Evolutionary conservation across 2,888 invertebrate species (phyloP).

Genomic region (Ichneumoninae sp.): DNA sequence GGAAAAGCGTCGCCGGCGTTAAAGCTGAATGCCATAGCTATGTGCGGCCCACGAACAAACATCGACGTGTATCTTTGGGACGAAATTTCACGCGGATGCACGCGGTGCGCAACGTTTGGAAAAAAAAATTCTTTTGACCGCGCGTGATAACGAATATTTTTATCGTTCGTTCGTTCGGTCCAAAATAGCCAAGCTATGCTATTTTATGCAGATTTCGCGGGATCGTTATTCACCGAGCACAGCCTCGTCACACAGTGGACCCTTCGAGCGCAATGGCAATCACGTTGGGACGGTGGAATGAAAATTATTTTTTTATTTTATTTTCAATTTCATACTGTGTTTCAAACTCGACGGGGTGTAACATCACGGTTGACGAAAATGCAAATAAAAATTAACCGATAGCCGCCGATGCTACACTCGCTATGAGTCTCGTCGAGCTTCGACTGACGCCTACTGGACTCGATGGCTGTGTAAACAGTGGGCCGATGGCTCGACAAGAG

Average conservation of each 20-base stretch:
- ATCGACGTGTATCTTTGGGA: constrained; percentile 7
- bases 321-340: background rate
- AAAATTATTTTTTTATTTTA: background rate
- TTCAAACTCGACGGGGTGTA: background rate
- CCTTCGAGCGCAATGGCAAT: background rate
- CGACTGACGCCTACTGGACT: constrained; percentile 13
- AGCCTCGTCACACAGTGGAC: background rate
- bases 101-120: background rate
- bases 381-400: constrained; percentile 29
- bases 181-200: constrained; percentile 11
- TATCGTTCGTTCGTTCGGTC: constrained; percentile 31
- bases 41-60: background rate
- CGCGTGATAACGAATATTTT: constrained; percentile 13
- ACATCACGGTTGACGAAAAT: background rate
- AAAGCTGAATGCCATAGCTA: background rate
- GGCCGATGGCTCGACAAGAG: background rate
- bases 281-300: background rate
- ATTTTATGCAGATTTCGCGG: constrained; percentile 57
- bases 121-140: constrained; percentile 6
- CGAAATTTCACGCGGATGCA: constrained; percentile 8
- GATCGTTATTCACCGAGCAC: constrained; percentile 38
- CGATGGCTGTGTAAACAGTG: constrained; percentile 25
- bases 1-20: background rate
- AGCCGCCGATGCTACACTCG: background rate
- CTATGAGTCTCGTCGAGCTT: background rate